Conservation (phyloP, 35 echinoderm and acorn worm genomes). For the Heliocidaris tuberculata region DNA sequence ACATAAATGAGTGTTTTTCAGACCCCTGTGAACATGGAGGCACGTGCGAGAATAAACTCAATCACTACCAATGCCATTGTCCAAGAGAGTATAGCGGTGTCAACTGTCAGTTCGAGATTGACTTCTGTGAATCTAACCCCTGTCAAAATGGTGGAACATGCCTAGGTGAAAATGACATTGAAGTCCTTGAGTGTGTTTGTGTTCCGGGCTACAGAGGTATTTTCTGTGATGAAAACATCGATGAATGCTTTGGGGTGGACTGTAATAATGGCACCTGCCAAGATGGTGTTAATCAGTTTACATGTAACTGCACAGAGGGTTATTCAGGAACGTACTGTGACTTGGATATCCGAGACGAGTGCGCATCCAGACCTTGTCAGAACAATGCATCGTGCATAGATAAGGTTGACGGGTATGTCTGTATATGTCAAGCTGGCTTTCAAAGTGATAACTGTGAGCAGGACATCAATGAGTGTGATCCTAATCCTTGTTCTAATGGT, state of each 20-base stretch:
- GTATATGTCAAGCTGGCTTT: constrained; percentile 15
- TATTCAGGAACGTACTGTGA: neutral
- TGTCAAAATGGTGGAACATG: constrained; percentile 69
- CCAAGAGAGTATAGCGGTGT: constrained; percentile 15
- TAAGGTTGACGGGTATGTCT: neutral
- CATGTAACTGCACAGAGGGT: neutral
- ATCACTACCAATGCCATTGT: constrained; percentile 21
- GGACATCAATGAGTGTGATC: constrained; percentile 51
- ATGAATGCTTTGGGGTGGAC: constrained; percentile 42
- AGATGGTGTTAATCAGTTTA: neutral
- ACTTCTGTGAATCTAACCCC: constrained; percentile 62
- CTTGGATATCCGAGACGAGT: constrained; percentile 9
- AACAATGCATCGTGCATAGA: constrained; percentile 41
- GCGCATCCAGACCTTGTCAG: constrained; percentile 24
- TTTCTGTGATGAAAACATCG: constrained; percentile 21
- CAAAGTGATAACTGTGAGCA: constrained; percentile 19
- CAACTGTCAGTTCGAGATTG: constrained; percentile 32
- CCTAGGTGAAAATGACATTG: constrained; percentile 45
- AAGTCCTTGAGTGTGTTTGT: constrained; percentile 56
- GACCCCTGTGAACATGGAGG: constrained; percentile 53
- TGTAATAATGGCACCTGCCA: constrained; percentile 43
- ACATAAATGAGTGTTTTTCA: constrained; percentile 39
- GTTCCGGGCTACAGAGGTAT: constrained; percentile 53
- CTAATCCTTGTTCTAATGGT: constrained; percentile 48
- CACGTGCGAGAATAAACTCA: neutral